Conservation (phyloP, 2,888 invertebrate genomes). For the Lumbricus terrestris region DNA sequence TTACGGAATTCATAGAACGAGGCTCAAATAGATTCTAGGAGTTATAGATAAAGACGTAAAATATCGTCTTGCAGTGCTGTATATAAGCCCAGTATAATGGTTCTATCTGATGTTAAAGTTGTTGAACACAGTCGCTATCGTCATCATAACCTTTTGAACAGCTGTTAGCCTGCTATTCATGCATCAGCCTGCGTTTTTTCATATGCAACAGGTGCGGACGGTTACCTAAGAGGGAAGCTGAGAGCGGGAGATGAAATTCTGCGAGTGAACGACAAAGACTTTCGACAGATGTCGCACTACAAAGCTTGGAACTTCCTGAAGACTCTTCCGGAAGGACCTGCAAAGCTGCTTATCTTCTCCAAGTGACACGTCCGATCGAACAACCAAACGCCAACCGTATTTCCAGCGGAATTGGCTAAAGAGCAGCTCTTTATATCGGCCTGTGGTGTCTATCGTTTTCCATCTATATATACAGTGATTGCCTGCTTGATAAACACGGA, state of each 20-base stretch:
- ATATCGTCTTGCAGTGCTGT: no score
- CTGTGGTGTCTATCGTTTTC: background rate
- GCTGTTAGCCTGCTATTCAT: background rate
- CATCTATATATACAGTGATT: background rate
- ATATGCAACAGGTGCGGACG: background rate
- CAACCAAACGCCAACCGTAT: background rate
- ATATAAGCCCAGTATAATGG: no score
- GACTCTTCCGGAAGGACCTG: constrained; percentile 14
- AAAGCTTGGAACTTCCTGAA: constrained; percentile 7
- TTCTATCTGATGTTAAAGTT: no score
- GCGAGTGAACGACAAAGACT: constrained; percentile 10
- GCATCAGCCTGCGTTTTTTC: background rate
- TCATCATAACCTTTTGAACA: no score
- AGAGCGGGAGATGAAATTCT: background rate
- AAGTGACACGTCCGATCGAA: background rate
- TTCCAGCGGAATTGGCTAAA: background rate
- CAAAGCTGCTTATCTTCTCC: background rate
- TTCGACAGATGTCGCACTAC: constrained; percentile 5
- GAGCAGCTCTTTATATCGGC: no score
- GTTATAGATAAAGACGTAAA: no score
- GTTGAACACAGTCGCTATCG: background rate
- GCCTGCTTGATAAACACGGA: background rate
- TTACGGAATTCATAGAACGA: no score
- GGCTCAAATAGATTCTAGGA: no score
- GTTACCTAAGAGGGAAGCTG: background rate